These are phyloP conservation scores for Heterodera schachtii DNA, from an alignment of 1,140 invertebrate species.

Conservation along the genomic window DNA sequence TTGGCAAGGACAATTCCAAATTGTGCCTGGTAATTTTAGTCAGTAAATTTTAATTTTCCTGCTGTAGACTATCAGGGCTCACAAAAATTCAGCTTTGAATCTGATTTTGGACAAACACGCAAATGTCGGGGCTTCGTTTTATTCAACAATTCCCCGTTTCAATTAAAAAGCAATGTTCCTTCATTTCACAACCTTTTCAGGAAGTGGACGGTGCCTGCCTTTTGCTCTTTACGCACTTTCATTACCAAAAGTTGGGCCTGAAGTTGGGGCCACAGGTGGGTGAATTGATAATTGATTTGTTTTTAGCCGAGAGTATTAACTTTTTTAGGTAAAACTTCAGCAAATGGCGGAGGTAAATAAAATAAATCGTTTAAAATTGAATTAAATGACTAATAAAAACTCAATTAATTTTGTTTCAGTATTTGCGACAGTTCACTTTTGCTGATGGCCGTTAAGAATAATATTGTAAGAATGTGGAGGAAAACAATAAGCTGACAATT, in stretches of 20 bases:
- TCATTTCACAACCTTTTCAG: not conserved
- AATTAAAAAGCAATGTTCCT: not conserved
- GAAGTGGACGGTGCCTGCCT: slow-evolving; percentile 8
- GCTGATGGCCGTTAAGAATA: no score
- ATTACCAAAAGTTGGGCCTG: not conserved
- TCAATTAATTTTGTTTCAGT: not conserved
- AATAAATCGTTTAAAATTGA: not conserved
- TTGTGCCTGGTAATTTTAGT: no score
- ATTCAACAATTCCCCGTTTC: no score
- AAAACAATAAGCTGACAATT: no score
- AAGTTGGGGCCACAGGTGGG: not conserved
- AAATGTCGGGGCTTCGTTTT: no score
- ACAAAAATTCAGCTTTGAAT: no score
- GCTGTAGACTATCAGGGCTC: no score
- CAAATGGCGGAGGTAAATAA: not conserved
- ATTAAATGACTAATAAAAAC: no score
- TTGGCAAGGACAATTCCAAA: not conserved
- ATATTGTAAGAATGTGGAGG: no score
- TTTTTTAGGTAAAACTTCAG: not conserved
- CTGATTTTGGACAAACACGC: no score
- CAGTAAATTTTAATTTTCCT: no score
- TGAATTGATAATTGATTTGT: not conserved
- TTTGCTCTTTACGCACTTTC: not conserved
- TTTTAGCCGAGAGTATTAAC: not conserved
- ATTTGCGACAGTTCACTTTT: not conserved